Evolutionary conservation across 2,888 invertebrate genomes (phyloP), one percentile per base, ranked within the genome.

Genomic region (Craniophora ligustri): DNA sequence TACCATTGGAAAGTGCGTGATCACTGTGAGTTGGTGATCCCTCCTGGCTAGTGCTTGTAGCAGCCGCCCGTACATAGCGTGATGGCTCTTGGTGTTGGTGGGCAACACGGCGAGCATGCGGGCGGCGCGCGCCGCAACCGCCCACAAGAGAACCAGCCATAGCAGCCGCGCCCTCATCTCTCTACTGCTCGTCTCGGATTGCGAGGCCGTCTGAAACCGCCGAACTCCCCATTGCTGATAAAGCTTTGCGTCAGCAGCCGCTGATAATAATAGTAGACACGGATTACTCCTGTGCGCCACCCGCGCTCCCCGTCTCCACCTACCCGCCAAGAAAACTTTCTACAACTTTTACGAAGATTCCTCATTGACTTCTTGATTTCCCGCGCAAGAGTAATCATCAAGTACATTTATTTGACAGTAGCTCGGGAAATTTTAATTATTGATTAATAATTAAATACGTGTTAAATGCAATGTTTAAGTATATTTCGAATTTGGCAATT

Each of bases 31-130:
- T 2, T 93, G 86, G 48, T 94, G 92, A 21, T 91, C 82, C 44
- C 81, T 82, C 21, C 66, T 74, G 6, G 92, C 93, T 14, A 94
- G 85, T 1, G 89, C 93, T 16, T 89, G 86, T 15, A 94, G 75
- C 13, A 94, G 85, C 47, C 86, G 83, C 51, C 94, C 91, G 71
- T 93, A 94, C 89, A 94, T 94, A 49, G 93, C 93, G 63, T 91
- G 88, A 79, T 94, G 94, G 79, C 94, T 94, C 71, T 89, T 89
- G 35, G 93, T 93, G 82, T 94, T 91, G 36, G 94, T 93, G 15
- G 94, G 94, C 68, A 94, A 79, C 34, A 94, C 89, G 57, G 86
- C 93, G 28, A 94, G 84, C 26, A 94, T 74, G 13, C 89, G 84
- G 23, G 93, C 94, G 46, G 88, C 86, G 34, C 81, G 75, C 55